Evolutionary conservation across 2,113 vertebrate genomes (phyloP), one percentile per base, ranked within the genome.

Genomic region (Henicopernis longicauda): DNA sequence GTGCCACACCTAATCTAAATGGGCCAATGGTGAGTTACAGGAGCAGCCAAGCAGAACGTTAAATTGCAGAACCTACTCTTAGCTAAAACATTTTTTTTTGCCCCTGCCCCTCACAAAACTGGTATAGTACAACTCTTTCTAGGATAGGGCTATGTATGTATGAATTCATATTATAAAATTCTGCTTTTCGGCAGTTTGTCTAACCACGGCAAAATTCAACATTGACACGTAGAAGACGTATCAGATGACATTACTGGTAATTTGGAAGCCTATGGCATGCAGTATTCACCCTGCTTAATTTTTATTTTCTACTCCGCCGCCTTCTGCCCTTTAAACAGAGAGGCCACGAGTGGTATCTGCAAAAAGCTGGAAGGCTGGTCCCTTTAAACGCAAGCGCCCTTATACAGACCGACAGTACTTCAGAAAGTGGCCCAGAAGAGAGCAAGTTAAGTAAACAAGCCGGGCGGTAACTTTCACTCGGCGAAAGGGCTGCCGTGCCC

Each of bases 191-290:
- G 4, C 79, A 52, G 20, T 36, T 50, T 44, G 14, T 71, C 13
- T 50, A 58, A 74, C 18, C 5, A 6, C 0, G 8, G 49, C 27
- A 57, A 36, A 76, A 58, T 25, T 81, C 36, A 61, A 6, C 23
- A 47, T 0, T 2, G 32, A 29, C 17, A 31, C 0, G 1, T 25
- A 10, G 11, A 58, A 88, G 55, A 15, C 2, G 15, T 12, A 40
- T 23, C 17, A 36, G 7, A 9, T 7, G 47, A 25, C 31, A 32
- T 25, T 31, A 21, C 0, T 5, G 8, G 38, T 18, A 52, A 36
- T 36, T 74, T 5, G 55, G 22, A 78, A 74, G 36, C 32, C 31
- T 54, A 6, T 19, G 22, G 7, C 25, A 57, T 27, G 26, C 13
- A 12, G 23, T 5, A 50, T 52, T 47, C 54, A 16, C 31, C 5